Conservation (phyloP, 1,140 invertebrate genomes). For the Antheraea pernyi region DNA sequence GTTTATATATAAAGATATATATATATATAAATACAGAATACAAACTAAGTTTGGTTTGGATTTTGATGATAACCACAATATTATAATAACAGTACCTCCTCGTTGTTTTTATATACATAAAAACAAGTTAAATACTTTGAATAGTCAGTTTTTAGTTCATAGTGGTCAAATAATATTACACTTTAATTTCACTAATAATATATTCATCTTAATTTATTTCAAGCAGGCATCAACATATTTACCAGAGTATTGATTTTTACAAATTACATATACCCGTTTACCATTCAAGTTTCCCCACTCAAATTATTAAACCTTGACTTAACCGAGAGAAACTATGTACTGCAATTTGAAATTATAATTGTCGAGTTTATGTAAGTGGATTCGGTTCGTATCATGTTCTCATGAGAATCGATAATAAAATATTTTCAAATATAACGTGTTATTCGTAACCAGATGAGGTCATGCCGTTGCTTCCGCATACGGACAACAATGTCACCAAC, state of each 20-base stretch:
- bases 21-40: too few species aligned
- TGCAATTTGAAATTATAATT: background rate
- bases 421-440: background rate
- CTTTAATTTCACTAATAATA: too few species aligned
- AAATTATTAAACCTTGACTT: background rate
- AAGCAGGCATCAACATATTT: too few species aligned
- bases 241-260: background rate
- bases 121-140: too few species aligned
- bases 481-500: background rate
- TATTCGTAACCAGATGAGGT: background rate
- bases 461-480: background rate
- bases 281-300: background rate
- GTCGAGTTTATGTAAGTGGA: background rate
- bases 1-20: too few species aligned
- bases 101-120: too few species aligned
- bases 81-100: too few species aligned
- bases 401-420: background rate
- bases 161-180: too few species aligned
- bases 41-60: too few species aligned
- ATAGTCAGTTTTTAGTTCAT: too few species aligned
- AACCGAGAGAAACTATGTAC: background rate
- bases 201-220: too few species aligned
- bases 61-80: too few species aligned
- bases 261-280: background rate
- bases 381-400: background rate